These are phyloP conservation scores for Pelodiscus sinensis DNA, from an alignment of 2,113 vertebrate species.

Conservation along the genomic window DNA sequence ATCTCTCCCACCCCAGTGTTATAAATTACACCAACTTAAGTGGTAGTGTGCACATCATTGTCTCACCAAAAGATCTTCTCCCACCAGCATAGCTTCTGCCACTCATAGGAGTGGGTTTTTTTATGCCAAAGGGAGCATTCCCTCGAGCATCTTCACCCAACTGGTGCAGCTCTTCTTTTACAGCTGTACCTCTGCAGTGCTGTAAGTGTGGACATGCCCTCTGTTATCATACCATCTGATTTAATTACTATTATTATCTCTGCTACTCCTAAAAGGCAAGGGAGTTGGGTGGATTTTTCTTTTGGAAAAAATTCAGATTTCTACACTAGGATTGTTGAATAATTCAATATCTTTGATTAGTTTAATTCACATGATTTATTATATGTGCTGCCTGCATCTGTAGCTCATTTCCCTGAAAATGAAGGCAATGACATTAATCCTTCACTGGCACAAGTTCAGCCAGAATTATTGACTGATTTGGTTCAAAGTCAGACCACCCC, in stretches of 20 bases:
- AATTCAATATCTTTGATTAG: slow-evolving; percentile 29
- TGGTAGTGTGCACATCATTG: too few relatives aligned
- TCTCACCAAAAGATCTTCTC: too few relatives aligned
- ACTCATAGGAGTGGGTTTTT: too few relatives aligned
- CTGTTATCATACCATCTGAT: not conserved
- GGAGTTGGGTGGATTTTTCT: not conserved
- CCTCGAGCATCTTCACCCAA: too few relatives aligned
- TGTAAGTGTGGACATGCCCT: too few relatives aligned
- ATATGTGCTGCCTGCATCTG: not conserved
- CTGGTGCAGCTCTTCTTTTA: too few relatives aligned
- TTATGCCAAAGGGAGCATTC: too few relatives aligned
- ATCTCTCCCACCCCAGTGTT: too few relatives aligned
- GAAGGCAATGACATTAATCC: slow-evolving; percentile 17
- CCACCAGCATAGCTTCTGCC: too few relatives aligned
- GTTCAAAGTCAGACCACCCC: not conserved
- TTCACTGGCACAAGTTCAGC: not conserved
- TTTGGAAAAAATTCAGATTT: slow-evolving; percentile 15
- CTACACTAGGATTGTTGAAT: slow-evolving; percentile 2
- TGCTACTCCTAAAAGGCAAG: not conserved
- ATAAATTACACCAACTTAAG: too few relatives aligned
- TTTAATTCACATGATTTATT: slow-evolving; percentile 32
- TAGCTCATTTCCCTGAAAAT: slow-evolving; percentile 37
- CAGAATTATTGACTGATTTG: slow-evolving; percentile 34
- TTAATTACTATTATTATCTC: not conserved
- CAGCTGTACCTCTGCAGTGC: too few relatives aligned